These are phyloP conservation scores for Apoderus coryli DNA, from an alignment of 2,888 invertebrate species.

Conservation along the genomic window DNA sequence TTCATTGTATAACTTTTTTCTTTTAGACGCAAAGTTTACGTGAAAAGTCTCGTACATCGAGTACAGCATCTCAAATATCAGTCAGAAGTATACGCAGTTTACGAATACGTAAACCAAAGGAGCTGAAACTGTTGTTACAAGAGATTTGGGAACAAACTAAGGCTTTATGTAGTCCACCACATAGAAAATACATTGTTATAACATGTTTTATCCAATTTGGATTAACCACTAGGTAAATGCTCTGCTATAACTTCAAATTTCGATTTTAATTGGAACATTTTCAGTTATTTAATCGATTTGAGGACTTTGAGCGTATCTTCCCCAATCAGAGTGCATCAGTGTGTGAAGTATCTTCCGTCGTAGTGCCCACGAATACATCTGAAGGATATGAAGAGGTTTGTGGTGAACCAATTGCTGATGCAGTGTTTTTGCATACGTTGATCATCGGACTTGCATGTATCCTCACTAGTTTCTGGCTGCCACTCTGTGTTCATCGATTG, in stretches of 20 bases:
- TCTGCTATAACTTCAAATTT: no score
- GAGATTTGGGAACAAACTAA: constrained; percentile 66
- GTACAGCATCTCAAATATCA: constrained; percentile 46
- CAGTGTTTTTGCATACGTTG: constrained; percentile 61
- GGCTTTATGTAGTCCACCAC: constrained; percentile 57
- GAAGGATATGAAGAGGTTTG: constrained; percentile 39
- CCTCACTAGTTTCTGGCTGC: constrained; percentile 65
- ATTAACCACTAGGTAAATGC: constrained; percentile 59
- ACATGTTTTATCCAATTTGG: constrained; percentile 75
- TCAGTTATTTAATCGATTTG: constrained; percentile 77
- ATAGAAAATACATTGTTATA: constrained; percentile 57
- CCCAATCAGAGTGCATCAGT: constrained; percentile 57
- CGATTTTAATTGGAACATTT: constrained; percentile 18
- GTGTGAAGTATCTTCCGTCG: constrained; percentile 60
- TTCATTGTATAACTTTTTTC: no score
- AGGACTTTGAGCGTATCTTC: constrained; percentile 52
- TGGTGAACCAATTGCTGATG: constrained; percentile 45
- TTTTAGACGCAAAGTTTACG: no score
- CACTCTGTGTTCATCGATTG: constrained; percentile 62
- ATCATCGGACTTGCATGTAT: constrained; percentile 70
- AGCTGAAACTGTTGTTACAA: constrained; percentile 48
- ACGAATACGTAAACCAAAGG: constrained; percentile 56
- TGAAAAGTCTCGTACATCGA: constrained; percentile 49
- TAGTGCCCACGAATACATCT: constrained; percentile 30
- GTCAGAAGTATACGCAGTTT: constrained; percentile 53